Evolutionary conservation across 2,113 vertebrate genomes (phyloP), one percentile per base, ranked within the genome.

Genomic region (Apodemus speciosus): DNA sequence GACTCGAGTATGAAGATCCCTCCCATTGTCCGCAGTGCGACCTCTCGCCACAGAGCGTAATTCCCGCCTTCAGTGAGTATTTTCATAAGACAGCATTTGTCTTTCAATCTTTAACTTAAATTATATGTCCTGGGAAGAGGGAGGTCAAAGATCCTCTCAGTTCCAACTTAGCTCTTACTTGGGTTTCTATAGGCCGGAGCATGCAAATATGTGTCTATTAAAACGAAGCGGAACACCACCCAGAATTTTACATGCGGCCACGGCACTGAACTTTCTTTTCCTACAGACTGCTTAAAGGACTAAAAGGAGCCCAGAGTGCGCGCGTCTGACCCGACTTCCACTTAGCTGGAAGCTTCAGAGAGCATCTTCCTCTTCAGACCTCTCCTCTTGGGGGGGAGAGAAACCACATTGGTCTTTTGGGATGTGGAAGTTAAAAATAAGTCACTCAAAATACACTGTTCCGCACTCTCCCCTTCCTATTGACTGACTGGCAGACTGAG

Each of bases 71-170:
- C 16, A n/a, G 13, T 25, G n/a, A 80, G 21, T 9, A 60, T 60
- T 53, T 51, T n/a, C 49, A 11, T 56, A 80, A 49, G 27, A 75
- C 38, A 51, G 23, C 10, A 85, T 68, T 49, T 91, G 79, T 85
- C 64, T 76, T 90, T 83, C 27, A 56, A 69, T 9, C 15, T 95
- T 89, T 64, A 84, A 90, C 11, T 83, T 89, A 88, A 92, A 83
- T 16, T 20, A 30, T 49, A n/a, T 49, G 3, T 56, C 21, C 5
- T 25, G 15, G 32, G 5, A 38, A 38, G 23, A 23, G 21, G 71
- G 11, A 35, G 8, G 60, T 66, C 72, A 84, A 84, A 94, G 46
- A 72, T 71, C 80, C 21, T 13, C 6, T 30, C 32, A 25, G 32
- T 58, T 69, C 46, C 32, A 49, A 6, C 13, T 68, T 27, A 68